Conservation (phyloP, 2,888 invertebrate genomes). For the Sesia bembeciformis region DNA sequence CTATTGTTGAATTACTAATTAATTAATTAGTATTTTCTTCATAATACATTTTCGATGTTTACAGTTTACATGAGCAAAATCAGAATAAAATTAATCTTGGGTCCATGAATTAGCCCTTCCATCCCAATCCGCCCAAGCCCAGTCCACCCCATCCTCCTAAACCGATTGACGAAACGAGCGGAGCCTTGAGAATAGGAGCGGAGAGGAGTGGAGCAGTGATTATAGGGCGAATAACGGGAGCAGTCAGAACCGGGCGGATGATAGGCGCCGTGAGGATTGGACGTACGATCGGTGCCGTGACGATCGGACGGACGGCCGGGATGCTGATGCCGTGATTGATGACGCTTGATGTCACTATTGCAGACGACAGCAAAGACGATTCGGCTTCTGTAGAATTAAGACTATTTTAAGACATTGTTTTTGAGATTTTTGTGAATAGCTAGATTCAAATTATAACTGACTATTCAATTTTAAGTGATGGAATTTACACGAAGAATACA, state of each 20-base stretch:
- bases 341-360: constrained; percentile 32
- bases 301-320: constrained; percentile 15
- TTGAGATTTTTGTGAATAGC: too few relatives aligned
- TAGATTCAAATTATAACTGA: too few relatives aligned
- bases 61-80: neutral
- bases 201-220: constrained; percentile 13
- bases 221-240: constrained; percentile 16
- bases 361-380: constrained; percentile 5
- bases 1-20: too few relatives aligned
- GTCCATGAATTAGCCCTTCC: constrained; percentile 14
- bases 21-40: too few relatives aligned
- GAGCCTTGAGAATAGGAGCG: constrained; percentile 10
- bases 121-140: constrained; percentile 11
- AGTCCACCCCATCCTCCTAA: constrained; percentile 9
- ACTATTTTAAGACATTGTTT: too few relatives aligned
- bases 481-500: too few relatives aligned
- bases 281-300: constrained; percentile 2
- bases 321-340: constrained; percentile 43
- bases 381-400: neutral
- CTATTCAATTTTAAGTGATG: too few relatives aligned
- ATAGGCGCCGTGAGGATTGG: constrained; percentile 23
- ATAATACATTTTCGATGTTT: too few relatives aligned
- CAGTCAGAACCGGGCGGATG: constrained; percentile 16
- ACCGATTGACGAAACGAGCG: constrained; percentile 1
- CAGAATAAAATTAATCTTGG: neutral